Evolutionary conservation across 2,797 vertebrate genomes (phyloP).

Genomic region (Coilia nasus): DNA sequence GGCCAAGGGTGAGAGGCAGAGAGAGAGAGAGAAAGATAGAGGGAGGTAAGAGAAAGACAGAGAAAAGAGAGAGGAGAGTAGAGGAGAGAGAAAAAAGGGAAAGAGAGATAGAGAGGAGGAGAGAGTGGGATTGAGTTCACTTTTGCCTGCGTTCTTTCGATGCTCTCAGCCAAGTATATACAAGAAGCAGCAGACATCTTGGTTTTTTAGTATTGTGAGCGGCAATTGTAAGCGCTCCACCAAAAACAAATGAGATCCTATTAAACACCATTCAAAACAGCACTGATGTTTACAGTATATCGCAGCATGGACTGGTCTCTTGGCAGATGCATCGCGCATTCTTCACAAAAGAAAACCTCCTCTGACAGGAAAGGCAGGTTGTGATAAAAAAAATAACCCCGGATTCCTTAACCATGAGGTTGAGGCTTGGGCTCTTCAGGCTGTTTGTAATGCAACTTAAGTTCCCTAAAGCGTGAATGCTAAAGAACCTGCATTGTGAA

Average conservation of each 20-base stretch:
- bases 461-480: neutral
- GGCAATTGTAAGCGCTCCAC: neutral
- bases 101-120: slow-evolving; percentile 1
- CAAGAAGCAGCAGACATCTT: neutral
- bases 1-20: neutral
- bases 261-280: slow-evolving; percentile 8
- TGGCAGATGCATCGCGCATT: neutral
- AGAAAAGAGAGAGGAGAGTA: neutral
- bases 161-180: neutral
- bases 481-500: neutral
- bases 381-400: neutral
- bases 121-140: neutral
- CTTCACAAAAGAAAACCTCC: neutral
- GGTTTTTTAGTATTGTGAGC: neutral
- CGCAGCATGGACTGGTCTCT: neutral
- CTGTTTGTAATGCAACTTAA: neutral
- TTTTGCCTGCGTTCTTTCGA: neutral
- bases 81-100: slow-evolving; percentile 40
- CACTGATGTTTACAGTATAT: neutral
- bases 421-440: neutral
- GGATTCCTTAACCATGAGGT: neutral
- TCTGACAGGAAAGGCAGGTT: neutral
- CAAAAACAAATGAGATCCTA: slow-evolving; percentile 8
- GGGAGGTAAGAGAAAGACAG: no score
- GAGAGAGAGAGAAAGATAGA: slow-evolving; percentile 44